Conservation (phyloP, 2,113 vertebrate species). For the Phocoena sinus region DNA sequence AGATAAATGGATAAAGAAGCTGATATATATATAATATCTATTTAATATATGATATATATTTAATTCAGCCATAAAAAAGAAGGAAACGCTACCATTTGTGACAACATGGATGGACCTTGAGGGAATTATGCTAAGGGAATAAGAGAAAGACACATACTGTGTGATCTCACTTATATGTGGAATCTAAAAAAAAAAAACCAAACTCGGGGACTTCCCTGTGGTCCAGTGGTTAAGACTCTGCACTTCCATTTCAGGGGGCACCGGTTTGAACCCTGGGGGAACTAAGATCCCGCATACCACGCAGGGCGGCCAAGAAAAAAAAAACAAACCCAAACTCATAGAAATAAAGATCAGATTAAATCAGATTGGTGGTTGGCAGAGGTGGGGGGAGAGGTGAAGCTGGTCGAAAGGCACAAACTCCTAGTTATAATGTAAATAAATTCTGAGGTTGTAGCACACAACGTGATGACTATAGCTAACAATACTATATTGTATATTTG, state of each 20-base stretch:
- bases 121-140: not conserved
- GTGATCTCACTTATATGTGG: not conserved
- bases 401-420: not conserved
- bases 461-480: not conserved
- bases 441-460: not conserved
- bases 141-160: not conserved
- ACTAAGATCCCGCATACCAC: too few relatives aligned
- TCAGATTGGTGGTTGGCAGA: not conserved
- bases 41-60: not conserved
- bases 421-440: not conserved
- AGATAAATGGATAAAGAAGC: not conserved
- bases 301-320: too few relatives aligned
- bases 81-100: not conserved
- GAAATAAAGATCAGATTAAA: not conserved
- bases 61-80: not conserved
- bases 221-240: too few relatives aligned
- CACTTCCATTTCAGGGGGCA: too few relatives aligned
- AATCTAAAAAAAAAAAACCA: not conserved
- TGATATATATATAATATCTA: not conserved
- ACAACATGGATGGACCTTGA: not conserved
- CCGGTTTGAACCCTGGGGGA: too few relatives aligned
- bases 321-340: not conserved
- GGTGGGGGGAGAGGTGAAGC: not conserved
- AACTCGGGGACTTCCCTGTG: too few relatives aligned
- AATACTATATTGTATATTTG: not conserved